These are phyloP conservation scores for Protonibea diacanthus DNA, from an alignment of 2,797 vertebrate genomes.

Conservation along the genomic window DNA sequence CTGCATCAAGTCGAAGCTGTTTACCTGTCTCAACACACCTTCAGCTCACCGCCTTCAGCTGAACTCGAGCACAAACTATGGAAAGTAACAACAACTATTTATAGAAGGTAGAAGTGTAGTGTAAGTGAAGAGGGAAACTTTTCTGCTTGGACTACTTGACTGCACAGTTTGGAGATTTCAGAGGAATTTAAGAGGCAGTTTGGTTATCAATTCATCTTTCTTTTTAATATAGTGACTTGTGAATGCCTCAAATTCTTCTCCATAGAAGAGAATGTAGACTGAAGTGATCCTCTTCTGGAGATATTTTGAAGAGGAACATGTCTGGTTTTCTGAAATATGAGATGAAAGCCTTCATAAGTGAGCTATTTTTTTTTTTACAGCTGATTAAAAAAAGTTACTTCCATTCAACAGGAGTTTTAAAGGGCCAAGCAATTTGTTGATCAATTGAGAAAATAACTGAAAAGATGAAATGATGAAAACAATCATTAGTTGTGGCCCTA, in stretches of 20 bases:
- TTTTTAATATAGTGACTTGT: background rate
- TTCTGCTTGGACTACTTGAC: background rate
- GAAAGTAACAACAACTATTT: background rate
- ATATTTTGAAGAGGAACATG: background rate
- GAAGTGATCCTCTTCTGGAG: background rate
- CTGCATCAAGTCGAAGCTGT: slow-evolving; percentile 11
- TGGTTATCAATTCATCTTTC: background rate
- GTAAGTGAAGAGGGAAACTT: background rate
- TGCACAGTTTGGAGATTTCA: background rate
- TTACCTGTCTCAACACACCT: slow-evolving; percentile 15
- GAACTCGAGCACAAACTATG: background rate
- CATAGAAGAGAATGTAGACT: background rate
- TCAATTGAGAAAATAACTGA: background rate
- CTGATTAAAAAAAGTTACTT: background rate
- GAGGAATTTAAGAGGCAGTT: background rate
- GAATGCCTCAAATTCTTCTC: background rate
- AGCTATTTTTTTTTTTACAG: background rate
- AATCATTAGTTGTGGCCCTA: background rate
- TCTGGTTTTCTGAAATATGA: background rate
- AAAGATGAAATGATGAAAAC: background rate
- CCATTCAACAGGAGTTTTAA: no score
- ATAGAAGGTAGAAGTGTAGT: background rate
- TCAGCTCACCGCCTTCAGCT: background rate
- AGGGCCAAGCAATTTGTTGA: background rate
- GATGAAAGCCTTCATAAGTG: background rate